These are phyloP conservation scores for Platichthys stellatus DNA, from an alignment of 2,113 vertebrate genomes.

Conservation along the genomic window DNA sequence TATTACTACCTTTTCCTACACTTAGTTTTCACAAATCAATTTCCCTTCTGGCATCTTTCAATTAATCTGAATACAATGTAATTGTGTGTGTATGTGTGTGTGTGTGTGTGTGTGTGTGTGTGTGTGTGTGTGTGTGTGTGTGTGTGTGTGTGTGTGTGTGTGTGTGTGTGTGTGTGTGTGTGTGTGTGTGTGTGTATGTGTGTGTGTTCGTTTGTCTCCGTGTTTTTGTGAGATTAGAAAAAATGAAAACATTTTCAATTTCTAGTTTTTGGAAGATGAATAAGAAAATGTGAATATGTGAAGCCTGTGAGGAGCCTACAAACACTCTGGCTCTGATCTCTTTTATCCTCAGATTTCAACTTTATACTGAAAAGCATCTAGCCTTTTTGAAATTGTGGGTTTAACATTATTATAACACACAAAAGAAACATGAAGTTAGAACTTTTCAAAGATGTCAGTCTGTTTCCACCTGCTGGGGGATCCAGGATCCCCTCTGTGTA, in stretches of 20 bases:
- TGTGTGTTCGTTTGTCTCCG: too few relatives aligned
- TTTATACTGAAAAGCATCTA: not conserved
- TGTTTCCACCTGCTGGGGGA: too few relatives aligned
- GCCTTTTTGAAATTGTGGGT: not conserved
- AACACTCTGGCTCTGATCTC: not conserved
- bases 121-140: too few relatives aligned
- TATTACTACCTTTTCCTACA: constrained; percentile 17
- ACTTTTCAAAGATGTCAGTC: too few relatives aligned
- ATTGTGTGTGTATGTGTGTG: not conserved
- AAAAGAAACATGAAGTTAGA: too few relatives aligned
- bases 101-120: too few relatives aligned
- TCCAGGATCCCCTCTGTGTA: too few relatives aligned
- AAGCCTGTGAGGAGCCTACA: not conserved
- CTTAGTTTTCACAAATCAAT: constrained; percentile 31
- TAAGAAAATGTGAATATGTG: not conserved
- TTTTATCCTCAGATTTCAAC: not conserved
- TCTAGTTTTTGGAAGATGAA: not conserved
- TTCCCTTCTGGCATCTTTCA: constrained; percentile 45
- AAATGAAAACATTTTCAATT: not conserved
- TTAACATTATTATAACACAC: too few relatives aligned
- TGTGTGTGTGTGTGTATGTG: too few relatives aligned
- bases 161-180: too few relatives aligned
- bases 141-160: too few relatives aligned
- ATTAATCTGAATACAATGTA: constrained; percentile 15
- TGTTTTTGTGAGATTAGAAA: too few relatives aligned